phyloP scores from a whole-genome alignment of 2,113 vertebrate genomes.

The Galbula dea region DNA sequence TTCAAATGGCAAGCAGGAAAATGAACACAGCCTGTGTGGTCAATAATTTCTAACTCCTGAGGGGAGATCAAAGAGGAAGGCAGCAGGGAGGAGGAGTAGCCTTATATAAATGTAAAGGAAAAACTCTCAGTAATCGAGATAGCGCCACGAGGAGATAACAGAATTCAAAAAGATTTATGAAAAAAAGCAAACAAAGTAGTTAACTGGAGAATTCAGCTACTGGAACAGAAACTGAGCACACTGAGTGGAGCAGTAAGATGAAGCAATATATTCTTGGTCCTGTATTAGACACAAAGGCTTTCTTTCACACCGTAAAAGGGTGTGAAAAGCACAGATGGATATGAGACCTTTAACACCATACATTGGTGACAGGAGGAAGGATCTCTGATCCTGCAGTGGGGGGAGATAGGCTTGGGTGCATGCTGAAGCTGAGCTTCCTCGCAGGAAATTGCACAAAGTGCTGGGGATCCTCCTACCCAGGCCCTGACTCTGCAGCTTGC shows the following conservation, averaged over 20 bases:
- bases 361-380: background rate
- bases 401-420: background rate
- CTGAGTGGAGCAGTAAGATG: background rate
- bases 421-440: background rate
- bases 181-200: slow-evolving; percentile 38
- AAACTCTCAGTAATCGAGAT: slow-evolving; percentile 29
- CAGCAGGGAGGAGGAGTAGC: slow-evolving; percentile 40
- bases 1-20: slow-evolving; percentile 37
- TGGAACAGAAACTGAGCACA: background rate
- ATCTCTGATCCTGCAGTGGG: background rate
- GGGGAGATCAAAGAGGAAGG: slow-evolving; percentile 45
- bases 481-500: background rate
- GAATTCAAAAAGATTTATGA: slow-evolving; percentile 50
- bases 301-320: background rate
- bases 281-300: background rate
- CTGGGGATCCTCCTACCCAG: background rate
- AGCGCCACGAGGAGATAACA: background rate
- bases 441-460: background rate
- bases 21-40: background rate
- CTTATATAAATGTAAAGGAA: slow-evolving; percentile 26
- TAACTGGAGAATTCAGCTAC: background rate
- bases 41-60: slow-evolving; percentile 25
- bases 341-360: background rate
- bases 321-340: background rate
- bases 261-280: background rate